These are phyloP conservation scores for Chionodraco myersi DNA, from an alignment of 2,113 vertebrate genomes.

Conservation along the genomic window DNA sequence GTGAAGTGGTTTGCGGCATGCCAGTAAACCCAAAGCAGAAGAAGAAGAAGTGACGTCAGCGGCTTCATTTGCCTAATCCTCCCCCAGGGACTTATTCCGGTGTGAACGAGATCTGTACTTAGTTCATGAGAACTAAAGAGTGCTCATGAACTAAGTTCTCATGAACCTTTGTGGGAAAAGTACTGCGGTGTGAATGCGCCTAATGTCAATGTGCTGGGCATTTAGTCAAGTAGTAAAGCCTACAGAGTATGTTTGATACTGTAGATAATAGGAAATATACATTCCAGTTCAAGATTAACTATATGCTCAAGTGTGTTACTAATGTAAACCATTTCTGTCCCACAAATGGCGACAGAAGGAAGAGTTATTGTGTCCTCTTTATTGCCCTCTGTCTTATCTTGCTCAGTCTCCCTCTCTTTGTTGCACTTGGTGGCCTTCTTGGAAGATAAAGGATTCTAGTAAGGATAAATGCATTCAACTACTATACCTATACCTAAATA, in stretches of 20 bases:
- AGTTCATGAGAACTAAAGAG: too few species aligned
- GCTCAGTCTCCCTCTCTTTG: background rate
- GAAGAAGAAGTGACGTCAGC: too few species aligned
- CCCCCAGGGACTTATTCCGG: too few species aligned
- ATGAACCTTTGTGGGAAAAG: too few species aligned
- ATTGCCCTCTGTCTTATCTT: constrained; percentile 11
- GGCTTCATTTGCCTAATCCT: too few species aligned
- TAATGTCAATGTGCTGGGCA: background rate
- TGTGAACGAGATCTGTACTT: too few species aligned
- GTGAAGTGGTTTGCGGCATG: too few species aligned
- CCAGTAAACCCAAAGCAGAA: too few species aligned
- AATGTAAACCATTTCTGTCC: constrained; percentile 11
- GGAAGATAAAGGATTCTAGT: constrained; percentile 9
- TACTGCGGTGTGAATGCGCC: too few species aligned
- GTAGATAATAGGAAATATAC: background rate
- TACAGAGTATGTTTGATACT: background rate
- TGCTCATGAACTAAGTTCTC: too few species aligned
- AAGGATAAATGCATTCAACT: constrained; percentile 70
- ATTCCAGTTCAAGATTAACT: background rate
- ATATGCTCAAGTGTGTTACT: background rate
- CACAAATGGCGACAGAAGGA: background rate
- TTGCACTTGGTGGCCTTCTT: constrained; percentile 18
- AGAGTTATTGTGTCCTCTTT: background rate
- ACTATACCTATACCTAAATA: constrained; percentile 1
- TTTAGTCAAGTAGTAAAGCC: background rate